Evolutionary conservation across 2,797 vertebrate genomes (phyloP), one percentile per base, ranked within the genome.

Genomic region (Hybognathus amarus): DNA sequence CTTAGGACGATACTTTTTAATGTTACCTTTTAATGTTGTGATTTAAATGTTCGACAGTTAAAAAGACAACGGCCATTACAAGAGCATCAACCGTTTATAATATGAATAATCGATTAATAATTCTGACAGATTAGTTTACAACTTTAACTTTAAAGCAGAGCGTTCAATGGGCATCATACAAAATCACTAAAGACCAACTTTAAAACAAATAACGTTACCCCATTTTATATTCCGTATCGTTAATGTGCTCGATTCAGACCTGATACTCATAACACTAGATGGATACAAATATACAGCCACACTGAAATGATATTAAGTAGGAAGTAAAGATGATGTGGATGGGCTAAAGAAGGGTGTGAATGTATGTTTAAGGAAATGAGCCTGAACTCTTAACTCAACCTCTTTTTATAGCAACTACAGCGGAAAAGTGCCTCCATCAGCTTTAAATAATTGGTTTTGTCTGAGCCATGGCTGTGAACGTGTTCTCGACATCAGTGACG

Each of bases 401-500:
- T 78, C 12, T 66, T n/a, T 66, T 18, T 71, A 10, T 50, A 42
- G 38, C n/a, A n/a, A 22, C 42, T 87, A 20, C 9, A 33, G 81
- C 79, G n/a, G 18, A 64, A 50, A 52, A 24, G 15, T 50, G 33
- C 2, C 22, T 24, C 24, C 36, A 6, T 40, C 24, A 47, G 36
- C 64, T 56, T 67, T 6, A 75, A 54, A n/a, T 38, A 42, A 45
- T 20, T 86, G 33, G 27, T 61, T 33, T 85, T 17, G 79, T 89
- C 2, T 78, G 93, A 93, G 94, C 89, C 87, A 97, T 97, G 96
- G 96, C 96, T 83, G 96, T 97, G 64, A 97, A 97, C 61, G 96
- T 97, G 86, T 96, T 95, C 85, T 96, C 96, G 15, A 97, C 96
- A 13, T 96, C 96, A 9, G 95, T 95, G 89, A 97, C 96, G 45